phyloP scores from a whole-genome alignment of 2,888 invertebrate genomes.

The Drosophila helvetica region DNA sequence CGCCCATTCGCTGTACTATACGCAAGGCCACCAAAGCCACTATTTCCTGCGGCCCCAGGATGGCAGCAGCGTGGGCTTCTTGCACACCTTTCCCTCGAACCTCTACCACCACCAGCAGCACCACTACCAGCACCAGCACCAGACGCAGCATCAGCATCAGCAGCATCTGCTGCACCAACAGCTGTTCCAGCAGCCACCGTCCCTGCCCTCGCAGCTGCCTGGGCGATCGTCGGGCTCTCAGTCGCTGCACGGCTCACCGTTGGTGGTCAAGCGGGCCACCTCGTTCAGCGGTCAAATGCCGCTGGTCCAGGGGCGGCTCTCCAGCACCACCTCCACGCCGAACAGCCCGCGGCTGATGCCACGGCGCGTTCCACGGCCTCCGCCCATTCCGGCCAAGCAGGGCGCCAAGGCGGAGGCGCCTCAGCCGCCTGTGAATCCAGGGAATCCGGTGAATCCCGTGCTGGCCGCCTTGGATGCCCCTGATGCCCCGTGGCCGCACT shows the following conservation, averaged over 20 bases:
- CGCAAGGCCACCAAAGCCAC: slow-evolving; percentile 65
- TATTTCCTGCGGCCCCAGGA: slow-evolving; percentile 77
- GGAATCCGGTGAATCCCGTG: slow-evolving; percentile 59
- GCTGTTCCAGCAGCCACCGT: slow-evolving; percentile 61
- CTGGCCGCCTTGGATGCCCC: slow-evolving; percentile 79
- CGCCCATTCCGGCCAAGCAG: slow-evolving; percentile 82
- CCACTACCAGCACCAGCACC: slow-evolving; percentile 59
- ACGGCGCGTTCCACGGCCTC: slow-evolving; percentile 85
- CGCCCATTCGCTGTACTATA: slow-evolving; percentile 59
- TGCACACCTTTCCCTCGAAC: slow-evolving; percentile 82
- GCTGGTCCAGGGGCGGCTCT: slow-evolving; percentile 43
- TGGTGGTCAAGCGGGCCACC: slow-evolving; percentile 81
- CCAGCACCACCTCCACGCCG: slow-evolving; percentile 86
- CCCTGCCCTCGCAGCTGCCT: slow-evolving; percentile 50
- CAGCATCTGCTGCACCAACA: slow-evolving; percentile 48
- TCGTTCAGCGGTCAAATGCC: slow-evolving; percentile 82
- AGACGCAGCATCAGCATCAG: slow-evolving; percentile 46
- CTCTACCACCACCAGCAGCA: slow-evolving; percentile 74
- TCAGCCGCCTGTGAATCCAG: slow-evolving; percentile 45
- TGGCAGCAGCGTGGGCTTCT: slow-evolving; percentile 58
- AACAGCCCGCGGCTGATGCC: slow-evolving; percentile 90
- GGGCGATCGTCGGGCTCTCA: slow-evolving; percentile 52
- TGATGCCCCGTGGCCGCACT: slow-evolving; percentile 84
- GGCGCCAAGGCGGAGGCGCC: slow-evolving; percentile 49
- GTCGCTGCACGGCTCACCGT: slow-evolving; percentile 80